These are phyloP conservation scores for Chaetophractus vellerosus DNA, from an alignment of 2,797 vertebrate species.

Conservation along the genomic window DNA sequence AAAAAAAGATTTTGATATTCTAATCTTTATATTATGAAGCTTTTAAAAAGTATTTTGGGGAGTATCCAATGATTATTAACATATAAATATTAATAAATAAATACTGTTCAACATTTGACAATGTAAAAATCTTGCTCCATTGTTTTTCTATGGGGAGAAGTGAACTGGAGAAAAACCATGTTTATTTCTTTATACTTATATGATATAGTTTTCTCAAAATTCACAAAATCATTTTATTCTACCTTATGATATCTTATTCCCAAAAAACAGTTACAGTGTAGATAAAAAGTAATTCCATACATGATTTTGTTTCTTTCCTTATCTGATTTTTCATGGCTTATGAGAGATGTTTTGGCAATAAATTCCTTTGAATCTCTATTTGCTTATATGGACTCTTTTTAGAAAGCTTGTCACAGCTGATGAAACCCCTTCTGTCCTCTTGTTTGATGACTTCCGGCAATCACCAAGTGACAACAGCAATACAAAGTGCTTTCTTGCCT, in stretches of 20 bases:
- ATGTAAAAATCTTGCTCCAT: conserved; percentile 14
- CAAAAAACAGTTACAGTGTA: background rate
- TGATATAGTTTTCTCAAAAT: background rate
- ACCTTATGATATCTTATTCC: background rate
- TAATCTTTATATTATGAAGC: background rate
- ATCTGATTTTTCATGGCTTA: background rate
- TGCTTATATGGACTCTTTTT: background rate
- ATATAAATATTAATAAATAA: background rate
- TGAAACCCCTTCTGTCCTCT: background rate
- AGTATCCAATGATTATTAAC: background rate
- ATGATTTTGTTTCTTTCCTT: background rate
- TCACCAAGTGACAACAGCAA: background rate
- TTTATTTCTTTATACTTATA: background rate
- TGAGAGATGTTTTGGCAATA: background rate
- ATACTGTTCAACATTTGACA: background rate
- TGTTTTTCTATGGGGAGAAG: background rate
- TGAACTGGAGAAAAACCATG: background rate
- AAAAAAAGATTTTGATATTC: background rate
- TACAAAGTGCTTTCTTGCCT: background rate
- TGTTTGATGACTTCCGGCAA: background rate
- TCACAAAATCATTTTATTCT: conserved; percentile 16
- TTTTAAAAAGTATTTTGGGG: conserved; percentile 16
- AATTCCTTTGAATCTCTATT: background rate
- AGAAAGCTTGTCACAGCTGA: background rate
- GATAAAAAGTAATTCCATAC: background rate